phyloP scores from a whole-genome alignment of 2,888 invertebrate species.

The Acleris laterana region DNA sequence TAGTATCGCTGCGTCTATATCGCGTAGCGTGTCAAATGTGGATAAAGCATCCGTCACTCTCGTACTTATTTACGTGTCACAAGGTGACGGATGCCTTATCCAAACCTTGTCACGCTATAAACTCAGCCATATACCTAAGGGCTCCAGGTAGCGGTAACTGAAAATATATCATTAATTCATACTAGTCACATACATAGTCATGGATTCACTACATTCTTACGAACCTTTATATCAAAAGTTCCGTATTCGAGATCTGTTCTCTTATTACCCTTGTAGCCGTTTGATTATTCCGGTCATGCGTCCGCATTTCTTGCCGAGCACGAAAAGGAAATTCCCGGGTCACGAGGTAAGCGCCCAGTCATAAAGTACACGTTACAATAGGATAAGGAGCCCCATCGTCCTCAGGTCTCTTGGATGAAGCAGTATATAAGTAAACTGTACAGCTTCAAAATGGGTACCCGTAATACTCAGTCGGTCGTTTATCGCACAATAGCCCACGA shows the following conservation, averaged over 20 bases:
- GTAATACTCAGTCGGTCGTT: background rate
- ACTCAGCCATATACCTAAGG: too few relatives aligned
- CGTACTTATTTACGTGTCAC: too few relatives aligned
- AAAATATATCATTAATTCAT: too few relatives aligned
- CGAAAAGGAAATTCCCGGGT: slow-evolving; percentile 21
- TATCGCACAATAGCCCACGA: background rate
- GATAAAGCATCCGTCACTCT: too few relatives aligned
- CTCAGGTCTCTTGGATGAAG: slow-evolving; percentile 7
- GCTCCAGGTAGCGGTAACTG: too few relatives aligned
- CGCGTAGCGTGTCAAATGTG: too few relatives aligned
- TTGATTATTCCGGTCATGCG: slow-evolving; percentile 32
- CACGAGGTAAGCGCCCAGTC: slow-evolving; percentile 18
- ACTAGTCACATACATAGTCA: too few relatives aligned
- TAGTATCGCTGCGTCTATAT: too few relatives aligned
- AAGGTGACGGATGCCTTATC: too few relatives aligned
- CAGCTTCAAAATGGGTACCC: background rate
- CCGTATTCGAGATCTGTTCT: background rate
- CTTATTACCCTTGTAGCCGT: slow-evolving; percentile 17
- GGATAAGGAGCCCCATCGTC: slow-evolving; percentile 15
- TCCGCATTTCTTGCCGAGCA: slow-evolving; percentile 19
- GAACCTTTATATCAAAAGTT: background rate
- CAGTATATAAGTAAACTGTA: slow-evolving; percentile 21
- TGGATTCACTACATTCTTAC: background rate
- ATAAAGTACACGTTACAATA: slow-evolving; percentile 29
- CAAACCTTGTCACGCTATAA: too few relatives aligned